Base-by-base conservation (phyloP, 2,113 vertebrate species). In the Sporophila hypoxantha region DNA sequence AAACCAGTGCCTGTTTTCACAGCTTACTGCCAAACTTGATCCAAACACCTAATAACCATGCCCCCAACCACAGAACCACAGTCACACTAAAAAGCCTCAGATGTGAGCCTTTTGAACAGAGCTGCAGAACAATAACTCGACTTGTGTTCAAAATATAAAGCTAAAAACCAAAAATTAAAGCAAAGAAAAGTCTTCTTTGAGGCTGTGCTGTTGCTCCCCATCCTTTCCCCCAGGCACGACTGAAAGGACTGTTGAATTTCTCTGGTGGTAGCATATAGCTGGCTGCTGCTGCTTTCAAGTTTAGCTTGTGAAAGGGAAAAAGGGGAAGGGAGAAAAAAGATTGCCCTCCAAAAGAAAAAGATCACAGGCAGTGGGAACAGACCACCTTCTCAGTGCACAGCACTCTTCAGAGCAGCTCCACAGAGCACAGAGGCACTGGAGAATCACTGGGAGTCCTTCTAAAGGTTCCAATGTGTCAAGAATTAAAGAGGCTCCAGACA, bases 91-190 rank as follows among this genome's bases (percentile, higher is more conserved):
- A 96, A 95, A 74, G 83, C 82, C 84, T 97, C 94, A 96, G 95
- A 95, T 96, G 94, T 94, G 91, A 92, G 93, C 76, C 86, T 95
- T 97, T 95, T 95, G 88, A 96, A 96, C 96, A 95, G 95, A 96
- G 97, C 91, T 93, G 41, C 82, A 95, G 96, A 98, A 98, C 98
- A 98, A 98, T 97, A 97, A 97, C 96, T 95, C 94, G 93, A 96
- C 96, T 96, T 98, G 95, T 97, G 96, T 97, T 98, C 96, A 96
- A 97, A 97, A 97, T 93, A 96, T 88, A 95, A 94, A 96, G 93
- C 96, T 96, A 96, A 96, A 96, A 95, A 41, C 61, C 94, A 93
- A 94, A 95, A 97, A 96, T 94, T 96, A 97, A 97, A 97, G 97
- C 94, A 96, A 97, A 97, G 98, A 96, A 95, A 93, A 95, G 92